A percentile compares a stretch with the other conserved stretches of the same genome.
Conservation (phyloP, 2,113 vertebrate species). For the Onychostoma macrolepis region DNA sequence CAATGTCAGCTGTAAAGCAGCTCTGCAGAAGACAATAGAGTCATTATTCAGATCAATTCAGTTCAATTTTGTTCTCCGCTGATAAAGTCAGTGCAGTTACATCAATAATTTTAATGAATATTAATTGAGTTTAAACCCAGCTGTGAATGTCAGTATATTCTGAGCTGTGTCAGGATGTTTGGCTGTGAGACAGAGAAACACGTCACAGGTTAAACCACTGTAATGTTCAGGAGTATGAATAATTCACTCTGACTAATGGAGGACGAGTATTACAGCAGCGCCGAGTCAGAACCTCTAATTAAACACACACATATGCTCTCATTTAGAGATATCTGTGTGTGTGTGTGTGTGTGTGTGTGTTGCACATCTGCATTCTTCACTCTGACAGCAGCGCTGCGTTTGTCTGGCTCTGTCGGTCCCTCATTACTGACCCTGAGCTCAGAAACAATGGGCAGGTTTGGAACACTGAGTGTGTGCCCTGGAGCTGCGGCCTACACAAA, state of each 20-base stretch:
- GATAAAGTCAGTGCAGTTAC: too few species aligned
- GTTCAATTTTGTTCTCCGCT: too few species aligned
- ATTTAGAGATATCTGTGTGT: too few species aligned
- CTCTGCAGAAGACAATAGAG: too few species aligned
- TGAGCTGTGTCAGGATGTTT: too few species aligned
- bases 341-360: too few species aligned
- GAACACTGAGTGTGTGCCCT: slow-evolving; percentile 62
- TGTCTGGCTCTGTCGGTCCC: slow-evolving; percentile 55
- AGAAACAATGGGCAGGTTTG: slow-evolving; percentile 64
- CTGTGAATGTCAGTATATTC: too few species aligned
- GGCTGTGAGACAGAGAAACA: neutral
- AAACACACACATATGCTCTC: neutral
- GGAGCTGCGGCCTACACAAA: slow-evolving; percentile 61
- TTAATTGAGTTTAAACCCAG: too few species aligned
- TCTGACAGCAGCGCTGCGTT: slow-evolving; percentile 58
- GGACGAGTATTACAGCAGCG: neutral
- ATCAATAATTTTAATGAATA: too few species aligned
- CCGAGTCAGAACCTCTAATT: neutral
- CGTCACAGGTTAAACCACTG: neutral
- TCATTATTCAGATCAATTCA: too few species aligned
- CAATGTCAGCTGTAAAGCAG: too few species aligned
- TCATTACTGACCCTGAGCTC: slow-evolving; percentile 61
- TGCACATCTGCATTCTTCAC: slow-evolving; percentile 60
- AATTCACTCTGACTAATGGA: neutral
- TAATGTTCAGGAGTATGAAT: neutral